phyloP scores from a whole-genome alignment of 1,140 invertebrate species.

The Bombus confusus region DNA sequence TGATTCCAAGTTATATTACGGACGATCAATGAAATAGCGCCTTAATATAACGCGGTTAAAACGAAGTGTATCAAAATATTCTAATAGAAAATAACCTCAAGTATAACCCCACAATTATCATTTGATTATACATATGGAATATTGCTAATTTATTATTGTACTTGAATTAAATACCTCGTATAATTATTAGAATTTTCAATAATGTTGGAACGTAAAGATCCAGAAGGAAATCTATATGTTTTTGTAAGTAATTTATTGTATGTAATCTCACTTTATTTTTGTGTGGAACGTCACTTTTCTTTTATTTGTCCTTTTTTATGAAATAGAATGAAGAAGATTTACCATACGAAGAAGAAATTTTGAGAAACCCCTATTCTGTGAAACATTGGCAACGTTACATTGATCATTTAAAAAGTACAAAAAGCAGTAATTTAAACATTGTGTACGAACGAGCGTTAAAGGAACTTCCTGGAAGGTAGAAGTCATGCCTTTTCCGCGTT shows the following conservation, averaged over 20 bases:
- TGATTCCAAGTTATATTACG: neutral
- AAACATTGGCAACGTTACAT: constrained; percentile 99
- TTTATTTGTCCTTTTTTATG: constrained; percentile 28
- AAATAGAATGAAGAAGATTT: constrained; percentile 95
- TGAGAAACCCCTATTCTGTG: constrained; percentile 97
- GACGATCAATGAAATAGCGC: constrained; percentile 32
- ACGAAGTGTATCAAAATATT: constrained; percentile 1
- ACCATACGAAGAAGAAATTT: constrained; percentile 98
- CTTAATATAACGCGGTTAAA: neutral
- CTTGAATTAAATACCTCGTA: constrained; percentile 1
- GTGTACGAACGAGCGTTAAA: constrained; percentile 98
- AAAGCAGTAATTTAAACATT: constrained; percentile 92
- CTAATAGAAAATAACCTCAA: neutral
- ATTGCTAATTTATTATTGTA: neutral
- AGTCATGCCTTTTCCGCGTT: neutral
- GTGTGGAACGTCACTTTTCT: neutral
- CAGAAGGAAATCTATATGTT: constrained; percentile 69
- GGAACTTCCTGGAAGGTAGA: constrained; percentile 94
- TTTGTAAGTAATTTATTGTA: constrained; percentile 71
- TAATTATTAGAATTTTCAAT: constrained; percentile 11
- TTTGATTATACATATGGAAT: neutral
- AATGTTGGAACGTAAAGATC: constrained; percentile 71
- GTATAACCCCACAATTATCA: neutral
- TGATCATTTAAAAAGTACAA: constrained; percentile 95
- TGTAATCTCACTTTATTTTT: neutral